A percentile compares a stretch with the other conserved stretches of the same genome.
These are phyloP conservation scores for Crypturellus undulatus DNA, from an alignment of 2,113 vertebrate species.

Conservation along the genomic window DNA sequence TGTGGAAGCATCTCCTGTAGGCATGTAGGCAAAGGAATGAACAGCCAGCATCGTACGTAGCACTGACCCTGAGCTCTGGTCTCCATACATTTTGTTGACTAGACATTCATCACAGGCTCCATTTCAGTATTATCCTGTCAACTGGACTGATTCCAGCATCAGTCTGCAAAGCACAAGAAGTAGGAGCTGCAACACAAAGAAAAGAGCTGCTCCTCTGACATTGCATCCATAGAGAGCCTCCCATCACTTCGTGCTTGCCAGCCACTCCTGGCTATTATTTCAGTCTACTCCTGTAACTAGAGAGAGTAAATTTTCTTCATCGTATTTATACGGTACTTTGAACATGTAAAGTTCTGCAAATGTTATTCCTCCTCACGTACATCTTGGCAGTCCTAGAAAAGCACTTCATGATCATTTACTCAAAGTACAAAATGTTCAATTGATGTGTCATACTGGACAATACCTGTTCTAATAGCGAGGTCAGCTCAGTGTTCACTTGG, in stretches of 20 bases:
- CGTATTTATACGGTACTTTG: rapidly evolving
- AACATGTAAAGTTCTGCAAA: neutral
- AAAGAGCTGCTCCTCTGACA: neutral
- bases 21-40: neutral
- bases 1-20: neutral
- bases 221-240: neutral
- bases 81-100: neutral
- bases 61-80: neutral
- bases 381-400: neutral
- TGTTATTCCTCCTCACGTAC: neutral
- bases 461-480: neutral
- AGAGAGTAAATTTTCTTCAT: neutral
- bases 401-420: neutral
- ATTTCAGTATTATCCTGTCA: neutral
- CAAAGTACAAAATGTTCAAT: neutral
- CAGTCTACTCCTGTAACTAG: neutral
- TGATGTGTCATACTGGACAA: neutral
- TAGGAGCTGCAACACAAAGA: neutral
- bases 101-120: constrained; percentile 3
- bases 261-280: neutral
- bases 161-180: neutral
- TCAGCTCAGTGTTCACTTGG: neutral
- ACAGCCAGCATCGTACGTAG: neutral
- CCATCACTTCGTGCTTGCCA: rapidly evolving
- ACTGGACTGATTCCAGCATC: neutral